phyloP scores from a whole-genome alignment of 2,888 invertebrate genomes.

The Drosophila peninsularis region DNA sequence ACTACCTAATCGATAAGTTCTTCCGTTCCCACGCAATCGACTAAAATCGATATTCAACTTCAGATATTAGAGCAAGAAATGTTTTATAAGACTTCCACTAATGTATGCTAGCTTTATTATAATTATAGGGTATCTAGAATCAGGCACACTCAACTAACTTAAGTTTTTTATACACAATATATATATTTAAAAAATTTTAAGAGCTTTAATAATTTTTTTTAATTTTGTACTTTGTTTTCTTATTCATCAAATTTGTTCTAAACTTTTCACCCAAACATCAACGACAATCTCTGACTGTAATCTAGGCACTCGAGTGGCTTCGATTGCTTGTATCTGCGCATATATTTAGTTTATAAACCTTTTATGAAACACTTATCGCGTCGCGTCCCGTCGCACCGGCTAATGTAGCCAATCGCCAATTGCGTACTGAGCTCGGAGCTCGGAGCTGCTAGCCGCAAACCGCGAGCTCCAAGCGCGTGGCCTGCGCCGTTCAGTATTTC shows the following conservation, averaged over 20 bases:
- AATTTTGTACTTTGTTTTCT: background rate
- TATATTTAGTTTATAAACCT: constrained; percentile 7
- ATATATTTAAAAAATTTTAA: too few relatives aligned
- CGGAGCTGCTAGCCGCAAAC: background rate
- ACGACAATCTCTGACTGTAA: background rate
- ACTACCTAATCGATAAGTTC: background rate
- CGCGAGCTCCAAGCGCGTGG: constrained; percentile 1
- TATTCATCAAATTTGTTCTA: background rate
- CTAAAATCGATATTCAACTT: background rate
- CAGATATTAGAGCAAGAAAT: background rate
- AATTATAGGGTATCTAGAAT: background rate
- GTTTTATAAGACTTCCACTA: background rate
- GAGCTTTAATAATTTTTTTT: background rate
- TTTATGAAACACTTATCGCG: constrained; percentile 22
- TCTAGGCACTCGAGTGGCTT: constrained; percentile 4
- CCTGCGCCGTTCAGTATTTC: constrained; percentile 5
- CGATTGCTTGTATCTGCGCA: constrained; percentile 1
- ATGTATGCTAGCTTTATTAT: too few relatives aligned
- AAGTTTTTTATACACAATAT: too few relatives aligned
- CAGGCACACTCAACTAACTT: background rate
- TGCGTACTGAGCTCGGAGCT: constrained; percentile 37
- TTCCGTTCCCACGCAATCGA: background rate
- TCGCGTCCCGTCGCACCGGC: constrained; percentile 3
- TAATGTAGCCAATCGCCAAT: constrained; percentile 38
- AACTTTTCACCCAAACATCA: background rate